These are phyloP conservation scores for Tenthredo amoena DNA, from an alignment of 2,888 invertebrate genomes.

Conservation along the genomic window DNA sequence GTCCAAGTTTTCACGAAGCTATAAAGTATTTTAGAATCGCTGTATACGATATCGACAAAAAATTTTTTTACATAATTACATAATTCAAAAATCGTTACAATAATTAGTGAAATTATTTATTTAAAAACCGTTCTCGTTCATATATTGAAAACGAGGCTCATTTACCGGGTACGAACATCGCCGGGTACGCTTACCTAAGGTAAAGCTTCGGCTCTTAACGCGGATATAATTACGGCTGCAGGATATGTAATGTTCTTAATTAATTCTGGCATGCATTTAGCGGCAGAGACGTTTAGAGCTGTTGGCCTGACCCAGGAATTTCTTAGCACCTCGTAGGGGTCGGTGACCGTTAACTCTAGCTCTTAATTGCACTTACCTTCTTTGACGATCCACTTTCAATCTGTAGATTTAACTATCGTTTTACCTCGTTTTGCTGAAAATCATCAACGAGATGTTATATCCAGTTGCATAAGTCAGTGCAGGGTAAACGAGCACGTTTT, in stretches of 20 bases:
- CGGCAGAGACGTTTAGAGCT: conserved; percentile 7
- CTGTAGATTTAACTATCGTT: not conserved
- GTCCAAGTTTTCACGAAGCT: not conserved
- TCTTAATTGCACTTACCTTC: conserved; percentile 33
- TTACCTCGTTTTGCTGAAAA: not conserved
- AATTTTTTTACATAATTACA: no score
- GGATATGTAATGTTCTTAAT: conserved; percentile 40
- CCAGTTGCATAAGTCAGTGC: not conserved
- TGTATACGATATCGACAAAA: no score
- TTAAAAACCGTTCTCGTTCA: not conserved
- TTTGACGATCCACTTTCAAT: conserved; percentile 35
- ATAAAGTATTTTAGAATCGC: not conserved
- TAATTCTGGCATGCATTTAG: conserved; percentile 47
- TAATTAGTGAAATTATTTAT: not conserved
- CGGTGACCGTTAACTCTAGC: not conserved
- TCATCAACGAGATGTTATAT: not conserved
- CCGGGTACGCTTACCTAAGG: not conserved
- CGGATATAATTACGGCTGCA: conserved; percentile 44
- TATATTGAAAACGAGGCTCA: conserved; percentile 3
- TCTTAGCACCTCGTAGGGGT: conserved; percentile 31
- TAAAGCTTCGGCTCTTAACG: not conserved
- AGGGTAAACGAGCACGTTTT: not conserved
- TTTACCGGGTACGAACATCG: not conserved
- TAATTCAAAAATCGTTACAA: not conserved
- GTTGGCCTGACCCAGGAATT: conserved; percentile 40